phyloP scores from a whole-genome alignment of 2,797 vertebrate species.

The Oreochromis grahami region DNA sequence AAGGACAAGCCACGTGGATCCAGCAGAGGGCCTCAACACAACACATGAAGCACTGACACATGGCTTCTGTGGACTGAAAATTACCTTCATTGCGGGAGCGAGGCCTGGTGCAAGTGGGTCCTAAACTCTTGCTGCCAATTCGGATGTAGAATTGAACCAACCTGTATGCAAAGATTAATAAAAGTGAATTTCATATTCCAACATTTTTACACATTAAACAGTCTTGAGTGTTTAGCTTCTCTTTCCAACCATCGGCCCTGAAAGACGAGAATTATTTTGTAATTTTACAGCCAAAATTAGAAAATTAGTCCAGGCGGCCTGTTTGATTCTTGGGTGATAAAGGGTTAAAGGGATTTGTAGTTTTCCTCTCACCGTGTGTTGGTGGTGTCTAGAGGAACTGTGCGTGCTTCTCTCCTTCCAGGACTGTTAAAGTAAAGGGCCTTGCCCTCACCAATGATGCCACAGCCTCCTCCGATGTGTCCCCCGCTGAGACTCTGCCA shows the following conservation, averaged over 20 bases:
- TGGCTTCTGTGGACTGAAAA: not conserved
- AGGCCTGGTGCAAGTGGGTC: conserved; percentile 88
- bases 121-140: conserved; percentile 91
- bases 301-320: not conserved
- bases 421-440: conserved; percentile 92
- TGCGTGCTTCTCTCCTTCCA: conserved; percentile 90
- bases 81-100: conserved; percentile 94
- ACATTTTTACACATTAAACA: not conserved
- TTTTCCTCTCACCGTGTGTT: conserved; percentile 82
- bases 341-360: not conserved
- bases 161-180: conserved; percentile 58
- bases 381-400: conserved; percentile 90
- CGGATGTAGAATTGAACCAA: conserved; percentile 95
- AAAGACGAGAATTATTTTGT: not conserved
- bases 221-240: not conserved
- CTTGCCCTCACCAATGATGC: conserved; percentile 88
- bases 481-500: conserved; percentile 94
- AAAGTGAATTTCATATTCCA: not conserved
- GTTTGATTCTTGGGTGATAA: not conserved
- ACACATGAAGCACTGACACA: not conserved
- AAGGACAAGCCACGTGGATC: conserved; percentile 20
- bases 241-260: not conserved
- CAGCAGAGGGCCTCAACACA: conserved; percentile 30
- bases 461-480: conserved; percentile 89
- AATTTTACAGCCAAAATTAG: not conserved